Evolutionary conservation across 2,113 vertebrate species (phyloP).

Genomic region (Perca fluviatilis): DNA sequence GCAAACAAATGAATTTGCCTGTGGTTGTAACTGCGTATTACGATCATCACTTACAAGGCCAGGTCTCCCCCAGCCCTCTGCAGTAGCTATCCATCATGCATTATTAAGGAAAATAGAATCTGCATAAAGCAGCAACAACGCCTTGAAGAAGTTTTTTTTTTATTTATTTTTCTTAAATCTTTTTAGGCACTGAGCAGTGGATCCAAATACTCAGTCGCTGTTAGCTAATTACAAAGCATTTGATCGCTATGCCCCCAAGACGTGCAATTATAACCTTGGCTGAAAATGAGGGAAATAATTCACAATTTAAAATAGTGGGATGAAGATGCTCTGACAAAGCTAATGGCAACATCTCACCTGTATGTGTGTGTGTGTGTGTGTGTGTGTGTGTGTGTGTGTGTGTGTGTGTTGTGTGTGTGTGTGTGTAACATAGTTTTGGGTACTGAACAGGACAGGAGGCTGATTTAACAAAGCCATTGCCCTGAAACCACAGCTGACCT

Average conservation of each 20-base stretch:
- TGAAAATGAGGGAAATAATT: conserved; percentile 83
- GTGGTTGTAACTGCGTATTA: conserved; percentile 81
- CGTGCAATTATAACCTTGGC: conserved; percentile 77
- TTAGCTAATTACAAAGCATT: conserved; percentile 76
- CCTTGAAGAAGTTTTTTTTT: conserved; percentile 79
- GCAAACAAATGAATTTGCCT: conserved; percentile 80
- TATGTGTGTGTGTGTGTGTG: conserved; percentile 35
- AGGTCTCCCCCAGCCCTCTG: conserved; percentile 71
- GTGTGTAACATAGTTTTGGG: conserved; percentile 19
- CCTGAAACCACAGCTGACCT: conserved; percentile 65
- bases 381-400: conserved; percentile 41
- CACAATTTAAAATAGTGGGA: conserved; percentile 79
- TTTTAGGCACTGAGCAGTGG: conserved; percentile 59
- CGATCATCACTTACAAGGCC: conserved; percentile 82
- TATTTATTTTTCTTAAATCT: conserved; percentile 66
- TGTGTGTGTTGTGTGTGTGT: conserved; percentile 13
- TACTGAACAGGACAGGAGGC: conserved; percentile 36
- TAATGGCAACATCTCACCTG: conserved; percentile 71
- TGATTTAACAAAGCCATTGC: conserved; percentile 58
- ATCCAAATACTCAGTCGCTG: conserved; percentile 61
- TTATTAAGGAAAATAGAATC: conserved; percentile 82
- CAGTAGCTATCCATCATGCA: conserved; percentile 76
- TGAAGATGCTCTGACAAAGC: conserved; percentile 69
- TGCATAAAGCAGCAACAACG: conserved; percentile 79
- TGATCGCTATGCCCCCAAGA: conserved; percentile 81